phyloP scores from a whole-genome alignment of 2,888 invertebrate species.

The Hirtodrosophila trivittata region DNA sequence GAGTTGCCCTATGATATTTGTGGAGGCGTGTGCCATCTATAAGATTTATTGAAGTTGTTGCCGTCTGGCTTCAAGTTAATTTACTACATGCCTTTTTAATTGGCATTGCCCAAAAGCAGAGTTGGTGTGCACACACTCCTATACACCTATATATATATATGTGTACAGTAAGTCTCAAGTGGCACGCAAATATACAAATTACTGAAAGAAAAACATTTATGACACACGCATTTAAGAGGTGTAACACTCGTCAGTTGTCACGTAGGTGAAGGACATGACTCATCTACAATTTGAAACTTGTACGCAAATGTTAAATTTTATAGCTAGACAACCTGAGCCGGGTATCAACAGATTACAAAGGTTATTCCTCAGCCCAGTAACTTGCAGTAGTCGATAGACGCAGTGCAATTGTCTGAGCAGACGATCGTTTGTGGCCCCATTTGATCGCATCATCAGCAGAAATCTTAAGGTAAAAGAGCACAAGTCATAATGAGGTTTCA shows the following conservation, averaged over 20 bases:
- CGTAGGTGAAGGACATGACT: slow-evolving; percentile 63
- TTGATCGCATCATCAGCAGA: slow-evolving; percentile 52
- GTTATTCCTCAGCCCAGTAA: too few relatives aligned
- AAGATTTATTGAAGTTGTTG: slow-evolving; percentile 44
- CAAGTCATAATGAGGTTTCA: slow-evolving; percentile 29
- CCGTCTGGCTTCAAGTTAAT: slow-evolving; percentile 41
- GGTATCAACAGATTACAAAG: too few relatives aligned
- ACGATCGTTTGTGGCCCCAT: slow-evolving; percentile 38
- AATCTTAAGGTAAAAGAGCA: slow-evolving; percentile 26
- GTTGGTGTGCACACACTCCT: not conserved
- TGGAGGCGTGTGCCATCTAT: slow-evolving; percentile 47
- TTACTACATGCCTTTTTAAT: slow-evolving; percentile 52
- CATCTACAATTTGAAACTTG: slow-evolving; percentile 13
- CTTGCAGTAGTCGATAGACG: not conserved
- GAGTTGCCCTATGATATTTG: slow-evolving; percentile 32
- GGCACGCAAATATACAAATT: slow-evolving; percentile 47
- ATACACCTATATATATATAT: not conserved
- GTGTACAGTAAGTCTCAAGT: slow-evolving; percentile 14
- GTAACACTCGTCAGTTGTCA: slow-evolving; percentile 35
- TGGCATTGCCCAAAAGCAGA: slow-evolving; percentile 41
- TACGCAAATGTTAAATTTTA: not conserved
- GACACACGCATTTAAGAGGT: slow-evolving; percentile 42
- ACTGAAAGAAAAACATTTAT: slow-evolving; percentile 42
- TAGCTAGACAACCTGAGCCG: not conserved
- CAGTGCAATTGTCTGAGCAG: not conserved